A percentile compares a stretch with the other conserved stretches of the same genome.
phyloP scores from a whole-genome alignment of 1,140 invertebrate species.

The Sinonovacula constricta region DNA sequence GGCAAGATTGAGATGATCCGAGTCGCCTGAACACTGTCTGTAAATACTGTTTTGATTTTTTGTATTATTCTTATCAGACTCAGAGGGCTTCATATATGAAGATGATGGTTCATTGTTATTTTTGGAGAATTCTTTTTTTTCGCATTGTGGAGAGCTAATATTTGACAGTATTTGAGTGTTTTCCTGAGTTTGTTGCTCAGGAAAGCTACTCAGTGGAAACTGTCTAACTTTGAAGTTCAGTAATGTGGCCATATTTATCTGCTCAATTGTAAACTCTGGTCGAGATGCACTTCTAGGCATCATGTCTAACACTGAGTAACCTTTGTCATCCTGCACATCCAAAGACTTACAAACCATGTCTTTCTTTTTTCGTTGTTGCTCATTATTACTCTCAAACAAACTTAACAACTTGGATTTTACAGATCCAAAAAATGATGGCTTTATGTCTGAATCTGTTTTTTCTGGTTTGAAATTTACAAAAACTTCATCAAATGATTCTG shows the following conservation, averaged over 20 bases:
- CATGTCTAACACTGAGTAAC: background rate
- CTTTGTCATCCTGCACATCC: background rate
- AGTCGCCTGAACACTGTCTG: background rate
- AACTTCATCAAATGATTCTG: constrained; percentile 5
- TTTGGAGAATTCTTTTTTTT: background rate
- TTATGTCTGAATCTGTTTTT: background rate
- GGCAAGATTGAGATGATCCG: background rate
- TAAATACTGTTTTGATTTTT: background rate
- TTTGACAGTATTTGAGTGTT: background rate
- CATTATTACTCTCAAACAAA: constrained; percentile 31
- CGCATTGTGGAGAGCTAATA: background rate
- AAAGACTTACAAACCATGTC: background rate
- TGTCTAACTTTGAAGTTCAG: constrained; percentile 62
- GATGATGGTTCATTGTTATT: background rate
- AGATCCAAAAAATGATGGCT: constrained; percentile 20
- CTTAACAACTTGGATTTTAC: constrained; percentile 39
- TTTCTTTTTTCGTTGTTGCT: background rate
- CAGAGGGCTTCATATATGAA: no score
- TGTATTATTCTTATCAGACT: no score
- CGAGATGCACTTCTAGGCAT: background rate
- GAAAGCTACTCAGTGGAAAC: constrained; percentile 67
- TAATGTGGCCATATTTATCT: constrained; percentile 27
- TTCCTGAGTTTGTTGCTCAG: constrained; percentile 22
- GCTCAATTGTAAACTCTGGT: constrained; percentile 14
- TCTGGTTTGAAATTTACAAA: constrained; percentile 26